phyloP scores from a whole-genome alignment of 2,888 invertebrate genomes.

The Portevinia maculata region DNA sequence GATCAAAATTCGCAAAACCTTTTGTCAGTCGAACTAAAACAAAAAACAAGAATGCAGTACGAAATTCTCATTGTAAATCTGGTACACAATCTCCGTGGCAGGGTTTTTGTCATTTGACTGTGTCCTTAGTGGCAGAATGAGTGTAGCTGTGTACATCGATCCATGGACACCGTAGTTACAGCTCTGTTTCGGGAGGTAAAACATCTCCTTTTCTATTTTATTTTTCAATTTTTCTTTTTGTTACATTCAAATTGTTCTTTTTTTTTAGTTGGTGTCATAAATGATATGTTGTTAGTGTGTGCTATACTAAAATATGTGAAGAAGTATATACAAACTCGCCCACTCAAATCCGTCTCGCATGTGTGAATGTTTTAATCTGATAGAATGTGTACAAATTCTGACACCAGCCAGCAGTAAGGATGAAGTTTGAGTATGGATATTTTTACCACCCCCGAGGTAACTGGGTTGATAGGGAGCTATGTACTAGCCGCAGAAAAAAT shows the following conservation, averaged over 20 bases:
- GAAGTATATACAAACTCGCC: background rate
- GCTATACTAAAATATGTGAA: constrained; percentile 41
- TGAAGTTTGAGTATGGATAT: constrained; percentile 49
- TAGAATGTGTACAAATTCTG: constrained; percentile 67
- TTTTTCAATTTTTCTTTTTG: constrained; percentile 23
- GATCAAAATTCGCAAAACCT: constrained; percentile 37
- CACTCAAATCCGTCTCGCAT: constrained; percentile 26
- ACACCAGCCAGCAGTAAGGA: constrained; percentile 46
- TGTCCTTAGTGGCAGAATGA: too few relatives aligned
- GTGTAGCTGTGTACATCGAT: background rate
- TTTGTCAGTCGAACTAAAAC: constrained; percentile 3
- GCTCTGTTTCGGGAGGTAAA: background rate
- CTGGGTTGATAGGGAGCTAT: background rate
- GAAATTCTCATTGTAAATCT: constrained; percentile 23
- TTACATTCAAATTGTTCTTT: constrained; percentile 19
- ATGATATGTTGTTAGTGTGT: constrained; percentile 20
- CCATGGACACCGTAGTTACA: constrained; percentile 30
- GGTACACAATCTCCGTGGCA: too few relatives aligned
- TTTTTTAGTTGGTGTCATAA: constrained; percentile 55
- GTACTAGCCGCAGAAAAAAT: background rate
- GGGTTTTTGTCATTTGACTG: too few relatives aligned
- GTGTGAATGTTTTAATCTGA: constrained; percentile 66
- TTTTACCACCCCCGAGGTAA: constrained; percentile 12
- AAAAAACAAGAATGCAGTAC: constrained; percentile 1
- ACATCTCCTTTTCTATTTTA: background rate